phyloP scores from a whole-genome alignment of 2,113 vertebrate species.

The Entomyzon cyanotis region DNA sequence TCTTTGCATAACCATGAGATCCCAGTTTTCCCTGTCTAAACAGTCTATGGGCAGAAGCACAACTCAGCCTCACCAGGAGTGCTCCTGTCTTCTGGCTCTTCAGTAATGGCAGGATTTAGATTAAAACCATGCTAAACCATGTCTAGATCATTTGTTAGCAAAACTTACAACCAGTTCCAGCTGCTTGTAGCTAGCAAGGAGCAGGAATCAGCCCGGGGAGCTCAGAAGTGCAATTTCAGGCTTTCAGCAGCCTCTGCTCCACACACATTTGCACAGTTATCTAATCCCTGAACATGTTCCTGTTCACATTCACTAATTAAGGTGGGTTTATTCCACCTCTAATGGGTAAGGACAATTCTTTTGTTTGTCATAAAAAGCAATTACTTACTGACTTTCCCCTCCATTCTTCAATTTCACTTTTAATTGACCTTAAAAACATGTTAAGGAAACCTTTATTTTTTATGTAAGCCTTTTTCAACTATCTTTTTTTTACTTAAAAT shows the following conservation, averaged over 20 bases:
- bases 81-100: background rate
- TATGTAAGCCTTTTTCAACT: too few relatives aligned
- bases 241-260: background rate
- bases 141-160: background rate
- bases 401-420: background rate
- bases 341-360: background rate
- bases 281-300: too few relatives aligned
- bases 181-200: too few relatives aligned
- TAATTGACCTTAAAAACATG: background rate
- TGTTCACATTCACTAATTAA: fast-evolving
- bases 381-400: background rate
- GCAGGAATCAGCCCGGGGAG: background rate
- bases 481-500: background rate
- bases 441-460: background rate
- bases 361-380: background rate
- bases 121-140: background rate
- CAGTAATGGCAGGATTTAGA: background rate
- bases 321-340: fast-evolving
- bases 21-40: background rate
- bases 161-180: background rate
- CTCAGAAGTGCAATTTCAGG: background rate
- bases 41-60: background rate
- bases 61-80: background rate
- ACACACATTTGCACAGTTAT: background rate
- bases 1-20: background rate